A percentile compares a stretch with the other conserved stretches of the same genome.
phyloP scores from a whole-genome alignment of 2,888 invertebrate genomes.

The Ligdia adustata region DNA sequence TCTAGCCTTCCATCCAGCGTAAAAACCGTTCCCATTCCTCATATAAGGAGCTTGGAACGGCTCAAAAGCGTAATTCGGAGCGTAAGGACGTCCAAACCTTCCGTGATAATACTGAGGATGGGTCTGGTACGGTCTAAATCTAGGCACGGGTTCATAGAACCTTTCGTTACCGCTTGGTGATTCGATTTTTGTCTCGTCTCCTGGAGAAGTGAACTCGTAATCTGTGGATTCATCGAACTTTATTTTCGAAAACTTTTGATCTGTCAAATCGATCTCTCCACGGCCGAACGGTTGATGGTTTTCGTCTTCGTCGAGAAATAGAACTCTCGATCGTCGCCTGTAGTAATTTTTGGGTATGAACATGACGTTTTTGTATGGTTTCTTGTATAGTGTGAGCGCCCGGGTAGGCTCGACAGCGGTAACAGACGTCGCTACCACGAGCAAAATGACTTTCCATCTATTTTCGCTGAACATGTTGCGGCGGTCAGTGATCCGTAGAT shows the following conservation, averaged over 20 bases:
- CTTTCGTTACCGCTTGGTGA: slow-evolving; percentile 67
- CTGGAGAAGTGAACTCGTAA: slow-evolving; percentile 73
- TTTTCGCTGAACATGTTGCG: slow-evolving; percentile 76
- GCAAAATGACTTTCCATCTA: slow-evolving; percentile 78
- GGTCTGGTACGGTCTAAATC: slow-evolving; percentile 53
- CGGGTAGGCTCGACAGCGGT: slow-evolving; percentile 70
- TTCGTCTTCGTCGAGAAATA: slow-evolving; percentile 72
- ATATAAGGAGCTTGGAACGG: slow-evolving; percentile 55
- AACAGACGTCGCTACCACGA: slow-evolving; percentile 64
- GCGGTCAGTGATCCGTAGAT: slow-evolving; percentile 71
- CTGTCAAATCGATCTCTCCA: slow-evolving; percentile 74
- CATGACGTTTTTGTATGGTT: slow-evolving; percentile 65
- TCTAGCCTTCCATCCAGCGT: slow-evolving; percentile 75
- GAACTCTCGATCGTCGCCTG: slow-evolving; percentile 53
- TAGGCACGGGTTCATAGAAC: slow-evolving; percentile 64
- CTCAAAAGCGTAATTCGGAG: slow-evolving; percentile 66
- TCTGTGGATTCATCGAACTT: slow-evolving; percentile 77
- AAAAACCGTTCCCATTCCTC: slow-evolving; percentile 65
- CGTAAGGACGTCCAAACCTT: slow-evolving; percentile 65
- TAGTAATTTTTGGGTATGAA: slow-evolving; percentile 67
- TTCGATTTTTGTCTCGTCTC: slow-evolving; percentile 45
- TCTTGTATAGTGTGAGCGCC: slow-evolving; percentile 67
- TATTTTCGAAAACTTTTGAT: slow-evolving; percentile 65
- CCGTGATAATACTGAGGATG: slow-evolving; percentile 67
- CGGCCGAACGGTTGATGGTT: slow-evolving; percentile 62